Evolutionary conservation across 2,888 invertebrate species (phyloP).

Genomic region (Gasteruption jaculator): DNA sequence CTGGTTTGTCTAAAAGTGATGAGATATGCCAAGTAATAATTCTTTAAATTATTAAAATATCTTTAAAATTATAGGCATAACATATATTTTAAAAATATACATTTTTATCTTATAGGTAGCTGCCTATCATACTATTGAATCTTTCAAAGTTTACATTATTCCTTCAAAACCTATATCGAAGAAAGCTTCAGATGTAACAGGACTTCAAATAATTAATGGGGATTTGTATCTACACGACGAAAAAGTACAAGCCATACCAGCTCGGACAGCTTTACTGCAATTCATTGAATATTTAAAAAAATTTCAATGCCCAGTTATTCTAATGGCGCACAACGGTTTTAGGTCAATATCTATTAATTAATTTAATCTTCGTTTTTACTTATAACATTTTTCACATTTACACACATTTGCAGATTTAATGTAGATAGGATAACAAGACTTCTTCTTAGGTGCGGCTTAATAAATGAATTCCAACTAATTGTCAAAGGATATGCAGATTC

Average conservation of each 20-base stretch:
- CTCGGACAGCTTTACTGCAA: slow-evolving; percentile 6
- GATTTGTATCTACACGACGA: slow-evolving; percentile 12
- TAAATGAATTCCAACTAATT: slow-evolving; percentile 6
- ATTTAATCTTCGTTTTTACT: too few relatives aligned
- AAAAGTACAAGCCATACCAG: slow-evolving; percentile 8
- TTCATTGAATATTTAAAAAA: slow-evolving; percentile 8
- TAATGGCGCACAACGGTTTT: slow-evolving; percentile 12
- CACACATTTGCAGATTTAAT: slow-evolving; percentile 8
- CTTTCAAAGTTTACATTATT: slow-evolving; percentile 15
- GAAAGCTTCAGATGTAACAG: slow-evolving; percentile 6
- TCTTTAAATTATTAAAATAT: slow-evolving; percentile 3
- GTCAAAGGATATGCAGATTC: slow-evolving; percentile 10
- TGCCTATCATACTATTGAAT: background rate
- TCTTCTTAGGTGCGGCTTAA: background rate
- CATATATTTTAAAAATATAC: too few relatives aligned
- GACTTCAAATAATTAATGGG: slow-evolving; percentile 8
- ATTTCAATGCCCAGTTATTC: background rate
- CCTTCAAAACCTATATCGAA: slow-evolving; percentile 7
- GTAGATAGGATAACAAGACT: slow-evolving; percentile 1
- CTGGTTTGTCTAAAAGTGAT: slow-evolving; percentile 8
- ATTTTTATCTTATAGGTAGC: too few relatives aligned
- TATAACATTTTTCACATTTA: background rate
- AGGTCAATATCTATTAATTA: too few relatives aligned
- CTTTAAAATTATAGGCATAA: too few relatives aligned
- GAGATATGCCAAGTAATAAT: slow-evolving; percentile 19